phyloP scores from a whole-genome alignment of 2,113 vertebrate species.

The Coryphaenoides rupestris region DNA sequence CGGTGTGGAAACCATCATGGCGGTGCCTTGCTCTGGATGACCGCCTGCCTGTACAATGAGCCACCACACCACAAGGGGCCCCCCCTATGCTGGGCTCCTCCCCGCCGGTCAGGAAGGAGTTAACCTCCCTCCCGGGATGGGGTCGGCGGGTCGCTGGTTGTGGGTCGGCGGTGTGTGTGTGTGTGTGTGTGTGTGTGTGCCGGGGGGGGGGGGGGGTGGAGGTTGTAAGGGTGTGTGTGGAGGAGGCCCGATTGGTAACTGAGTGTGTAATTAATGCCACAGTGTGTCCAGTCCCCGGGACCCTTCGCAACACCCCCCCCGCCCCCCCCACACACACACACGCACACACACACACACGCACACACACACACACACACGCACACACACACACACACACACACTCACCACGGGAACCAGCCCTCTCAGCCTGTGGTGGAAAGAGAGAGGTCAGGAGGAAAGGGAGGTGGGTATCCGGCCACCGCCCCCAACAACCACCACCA shows the following conservation, averaged over 20 bases:
- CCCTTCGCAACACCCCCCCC: slow-evolving; percentile 74
- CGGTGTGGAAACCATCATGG: too few species aligned
- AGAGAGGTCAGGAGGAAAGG: slow-evolving; percentile 74
- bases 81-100: slow-evolving; percentile 60
- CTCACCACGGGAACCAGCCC: slow-evolving; percentile 51
- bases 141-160: too few species aligned
- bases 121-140: slow-evolving; percentile 58
- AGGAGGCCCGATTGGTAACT: slow-evolving; percentile 86
- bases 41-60: too few species aligned
- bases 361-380: not conserved
- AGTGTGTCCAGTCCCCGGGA: slow-evolving; percentile 85
- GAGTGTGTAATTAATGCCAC: slow-evolving; percentile 93
- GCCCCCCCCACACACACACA: not conserved
- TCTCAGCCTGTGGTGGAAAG: slow-evolving; percentile 79
- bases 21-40: too few species aligned
- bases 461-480: slow-evolving; percentile 67
- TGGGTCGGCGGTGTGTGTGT: too few species aligned
- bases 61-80: slow-evolving; percentile 43
- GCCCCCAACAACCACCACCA: slow-evolving; percentile 5
- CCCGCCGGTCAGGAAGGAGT: slow-evolving; percentile 77
- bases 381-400: not conserved
- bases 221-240: slow-evolving; percentile 65
- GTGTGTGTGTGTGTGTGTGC: too few species aligned
- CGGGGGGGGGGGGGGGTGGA: not conserved
- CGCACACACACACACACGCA: not conserved